Evolutionary conservation across 2,888 invertebrate species (phyloP).

Genomic region (Pandemis corylana): DNA sequence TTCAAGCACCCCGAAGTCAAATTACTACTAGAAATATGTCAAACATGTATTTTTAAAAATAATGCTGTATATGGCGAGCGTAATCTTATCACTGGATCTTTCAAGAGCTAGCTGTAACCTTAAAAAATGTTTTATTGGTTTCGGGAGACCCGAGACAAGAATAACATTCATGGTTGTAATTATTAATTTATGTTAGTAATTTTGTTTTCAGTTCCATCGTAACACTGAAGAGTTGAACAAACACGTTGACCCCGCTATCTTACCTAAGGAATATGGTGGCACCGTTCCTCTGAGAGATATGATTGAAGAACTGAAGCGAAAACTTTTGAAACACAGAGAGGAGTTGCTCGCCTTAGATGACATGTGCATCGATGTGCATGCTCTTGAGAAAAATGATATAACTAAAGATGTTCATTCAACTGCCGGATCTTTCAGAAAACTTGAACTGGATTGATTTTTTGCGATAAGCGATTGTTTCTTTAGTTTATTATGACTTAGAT

Average conservation of each 20-base stretch:
- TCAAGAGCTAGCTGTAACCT: no score
- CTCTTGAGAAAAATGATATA: slow-evolving; percentile 84
- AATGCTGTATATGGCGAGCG: no score
- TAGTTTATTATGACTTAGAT: neutral
- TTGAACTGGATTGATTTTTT: slow-evolving; percentile 89
- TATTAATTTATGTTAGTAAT: neutral
- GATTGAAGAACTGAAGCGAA: slow-evolving; percentile 90
- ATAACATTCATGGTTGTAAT: neutral
- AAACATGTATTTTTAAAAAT: no score
- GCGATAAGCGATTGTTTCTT: neutral
- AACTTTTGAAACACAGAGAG: slow-evolving; percentile 86
- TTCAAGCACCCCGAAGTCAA: no score
- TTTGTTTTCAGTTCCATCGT: slow-evolving; percentile 88
- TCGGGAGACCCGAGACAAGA: neutral
- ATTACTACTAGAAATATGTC: no score
- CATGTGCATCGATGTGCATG: slow-evolving; percentile 89
- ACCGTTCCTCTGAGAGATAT: slow-evolving; percentile 91
- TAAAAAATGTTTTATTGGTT: no score
- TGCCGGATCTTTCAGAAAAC: slow-evolving; percentile 93
- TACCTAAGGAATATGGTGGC: slow-evolving; percentile 96
- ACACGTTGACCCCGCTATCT: slow-evolving; percentile 89
- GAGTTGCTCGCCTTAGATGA: slow-evolving; percentile 89
- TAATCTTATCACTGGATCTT: no score
- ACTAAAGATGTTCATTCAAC: slow-evolving; percentile 90
- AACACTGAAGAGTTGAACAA: slow-evolving; percentile 89